Evolutionary conservation across 1,140 invertebrate genomes (phyloP), one percentile per base, ranked within the genome.

Genomic region (Sesamia nonagrioides): DNA sequence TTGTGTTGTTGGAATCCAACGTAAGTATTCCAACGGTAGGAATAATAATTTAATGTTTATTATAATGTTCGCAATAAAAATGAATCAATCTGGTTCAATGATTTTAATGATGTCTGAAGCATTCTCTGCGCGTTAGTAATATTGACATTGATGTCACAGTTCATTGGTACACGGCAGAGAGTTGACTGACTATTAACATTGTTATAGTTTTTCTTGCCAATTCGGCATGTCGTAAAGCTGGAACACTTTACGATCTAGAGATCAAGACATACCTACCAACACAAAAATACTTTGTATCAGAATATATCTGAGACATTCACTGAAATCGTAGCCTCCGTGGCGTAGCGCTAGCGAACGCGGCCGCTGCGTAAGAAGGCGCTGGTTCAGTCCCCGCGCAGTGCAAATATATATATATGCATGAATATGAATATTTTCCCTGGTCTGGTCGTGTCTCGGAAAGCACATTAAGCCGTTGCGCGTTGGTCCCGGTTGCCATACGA

Each of bases 121-220:
- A 45, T 74, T 74, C 9, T 35, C 13, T 56, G 45, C 54, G 60
- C 54, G 17, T 60, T 42, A 56, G 15, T 54, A 40, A 72, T 54
- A 40, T 37, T 33, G 27, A 17, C 35, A 56, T 40, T 56, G 35
- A 56, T 72, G 13, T 56, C 27, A 27, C 27, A 3, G 1, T 27
- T 27, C 27, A 27, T 27, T 18, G 5, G 48, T 37, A 56, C 52
- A 37, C 17, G 1, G 42, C 6, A 45, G 40, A 27, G 15, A 2
- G 37, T 45, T 42, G 17, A 68, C 37, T 33, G 21, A 40, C 52
- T 74, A 74, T 71, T 52, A 71, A 54, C 15, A 52, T 37, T 37
- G 35, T 58, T 60, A 74, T 58, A 60, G 54, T 73, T 74, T 74
- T 74, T 74, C 68, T 74, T 40, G 71, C 54, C 52, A 45, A 58